Conservation (phyloP, 2,888 invertebrate species). For the Ophonus ardosiacus region DNA sequence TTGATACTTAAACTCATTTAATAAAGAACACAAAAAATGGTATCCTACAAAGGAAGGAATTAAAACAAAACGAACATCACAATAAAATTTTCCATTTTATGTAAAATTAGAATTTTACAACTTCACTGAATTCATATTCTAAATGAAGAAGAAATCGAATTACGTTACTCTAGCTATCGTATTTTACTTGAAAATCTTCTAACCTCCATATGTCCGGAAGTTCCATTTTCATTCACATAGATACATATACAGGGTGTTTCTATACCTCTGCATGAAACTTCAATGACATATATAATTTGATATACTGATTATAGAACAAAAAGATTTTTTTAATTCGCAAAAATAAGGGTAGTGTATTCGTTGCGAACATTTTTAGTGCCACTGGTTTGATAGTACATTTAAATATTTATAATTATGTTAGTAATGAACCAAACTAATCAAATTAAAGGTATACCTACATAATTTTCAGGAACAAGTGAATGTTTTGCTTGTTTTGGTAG, state of each 20-base stretch:
- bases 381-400: no score
- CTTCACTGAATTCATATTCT: not conserved
- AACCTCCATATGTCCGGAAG: not conserved
- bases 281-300: no score
- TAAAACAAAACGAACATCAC: slow-evolving; percentile 24
- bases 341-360: no score
- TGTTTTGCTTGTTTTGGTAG: no score
- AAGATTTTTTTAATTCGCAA: no score
- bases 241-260: not conserved
- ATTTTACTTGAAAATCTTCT: not conserved
- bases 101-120: slow-evolving; percentile 6
- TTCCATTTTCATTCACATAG: not conserved
- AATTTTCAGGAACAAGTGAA: no score
- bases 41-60: slow-evolving; percentile 29
- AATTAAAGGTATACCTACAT: no score
- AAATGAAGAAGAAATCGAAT: not conserved
- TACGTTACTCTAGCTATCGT: not conserved
- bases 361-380: no score
- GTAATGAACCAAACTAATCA: no score
- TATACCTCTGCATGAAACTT: no score
- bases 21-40: slow-evolving; percentile 31
- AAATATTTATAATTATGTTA: no score
- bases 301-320: no score
- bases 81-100: slow-evolving; percentile 36
- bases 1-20: slow-evolving; percentile 35